Percentiles rank a stretch among this genome's conserved stretches.
Conservation (phyloP, 2,797 vertebrate genomes). For the Oreochromis grahami region DNA sequence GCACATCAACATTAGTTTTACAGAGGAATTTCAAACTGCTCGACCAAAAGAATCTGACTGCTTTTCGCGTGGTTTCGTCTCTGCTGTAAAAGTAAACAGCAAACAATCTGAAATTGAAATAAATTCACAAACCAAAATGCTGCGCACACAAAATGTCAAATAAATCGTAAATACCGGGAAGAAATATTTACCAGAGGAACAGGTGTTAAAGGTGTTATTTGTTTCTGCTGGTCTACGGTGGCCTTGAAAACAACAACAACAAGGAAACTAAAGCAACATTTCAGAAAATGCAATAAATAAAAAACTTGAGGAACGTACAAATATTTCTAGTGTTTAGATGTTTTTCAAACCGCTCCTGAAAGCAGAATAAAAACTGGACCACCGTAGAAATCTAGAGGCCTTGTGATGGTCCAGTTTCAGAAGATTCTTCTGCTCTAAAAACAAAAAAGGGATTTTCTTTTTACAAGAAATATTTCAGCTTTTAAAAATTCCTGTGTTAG, state of each 20-base stretch:
- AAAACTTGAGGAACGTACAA: neutral
- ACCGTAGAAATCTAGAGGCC: neutral
- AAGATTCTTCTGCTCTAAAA: neutral
- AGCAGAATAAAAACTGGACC: neutral
- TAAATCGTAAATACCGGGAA: neutral
- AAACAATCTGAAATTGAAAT: neutral
- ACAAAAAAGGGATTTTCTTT: neutral
- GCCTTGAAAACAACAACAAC: neutral
- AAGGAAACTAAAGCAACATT: neutral
- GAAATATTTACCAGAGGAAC: neutral
- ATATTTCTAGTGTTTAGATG: neutral
- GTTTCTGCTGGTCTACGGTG: neutral
- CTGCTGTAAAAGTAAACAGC: neutral
- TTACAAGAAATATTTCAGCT: neutral
- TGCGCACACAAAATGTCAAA: neutral
- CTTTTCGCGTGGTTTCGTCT: neutral
- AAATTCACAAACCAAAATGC: neutral
- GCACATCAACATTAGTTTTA: neutral
- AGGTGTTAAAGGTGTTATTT: neutral
- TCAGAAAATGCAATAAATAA: neutral
- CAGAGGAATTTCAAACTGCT: neutral
- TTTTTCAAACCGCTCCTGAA: neutral
- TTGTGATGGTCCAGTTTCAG: neutral
- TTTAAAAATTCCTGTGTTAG: neutral
- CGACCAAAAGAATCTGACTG: neutral